Conservation (phyloP, 1,140 invertebrate species). For the Orussus abietinus region DNA sequence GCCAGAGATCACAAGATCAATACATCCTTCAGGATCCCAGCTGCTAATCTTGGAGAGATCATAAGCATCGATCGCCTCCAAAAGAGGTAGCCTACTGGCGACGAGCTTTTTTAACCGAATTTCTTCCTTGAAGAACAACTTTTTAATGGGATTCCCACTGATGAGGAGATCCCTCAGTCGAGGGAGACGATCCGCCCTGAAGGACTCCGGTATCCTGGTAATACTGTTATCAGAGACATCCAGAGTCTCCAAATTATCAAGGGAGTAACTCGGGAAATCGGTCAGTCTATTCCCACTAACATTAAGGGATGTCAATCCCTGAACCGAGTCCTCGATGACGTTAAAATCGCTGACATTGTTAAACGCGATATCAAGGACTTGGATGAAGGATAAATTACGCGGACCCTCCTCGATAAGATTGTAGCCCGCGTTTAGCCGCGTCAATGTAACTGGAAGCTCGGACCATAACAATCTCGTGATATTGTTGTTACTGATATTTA, state of each 20-base stretch:
- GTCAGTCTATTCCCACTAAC: conserved; percentile 34
- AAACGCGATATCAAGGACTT: conserved; percentile 25
- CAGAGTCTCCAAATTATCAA: conserved; percentile 43
- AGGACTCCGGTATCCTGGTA: conserved; percentile 26
- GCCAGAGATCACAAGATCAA: conserved; percentile 32
- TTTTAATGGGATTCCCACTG: conserved; percentile 30
- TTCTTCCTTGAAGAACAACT: conserved; percentile 27
- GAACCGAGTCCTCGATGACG: conserved; percentile 12
- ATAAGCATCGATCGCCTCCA: conserved; percentile 28
- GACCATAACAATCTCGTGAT: conserved; percentile 15
- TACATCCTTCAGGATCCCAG: conserved; percentile 24
- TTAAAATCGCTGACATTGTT: conserved; percentile 23
- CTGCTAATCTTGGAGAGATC: conserved; percentile 28
- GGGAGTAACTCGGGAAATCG: conserved; percentile 23
- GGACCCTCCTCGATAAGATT: too few relatives aligned
- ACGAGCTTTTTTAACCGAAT: conserved; percentile 29
- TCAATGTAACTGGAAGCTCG: conserved; percentile 17
- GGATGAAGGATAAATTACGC: too few relatives aligned
- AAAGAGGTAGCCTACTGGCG: conserved; percentile 19
- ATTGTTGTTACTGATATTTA: conserved; percentile 19
- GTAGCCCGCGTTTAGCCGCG: conserved; percentile 3
- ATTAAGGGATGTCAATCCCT: conserved; percentile 30
- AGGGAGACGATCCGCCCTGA: conserved; percentile 34
- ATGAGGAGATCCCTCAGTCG: conserved; percentile 27
- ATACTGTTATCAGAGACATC: conserved; percentile 57